These are phyloP conservation scores for Gadus chalcogrammus DNA, from an alignment of 2,113 vertebrate genomes.

Conservation along the genomic window DNA sequence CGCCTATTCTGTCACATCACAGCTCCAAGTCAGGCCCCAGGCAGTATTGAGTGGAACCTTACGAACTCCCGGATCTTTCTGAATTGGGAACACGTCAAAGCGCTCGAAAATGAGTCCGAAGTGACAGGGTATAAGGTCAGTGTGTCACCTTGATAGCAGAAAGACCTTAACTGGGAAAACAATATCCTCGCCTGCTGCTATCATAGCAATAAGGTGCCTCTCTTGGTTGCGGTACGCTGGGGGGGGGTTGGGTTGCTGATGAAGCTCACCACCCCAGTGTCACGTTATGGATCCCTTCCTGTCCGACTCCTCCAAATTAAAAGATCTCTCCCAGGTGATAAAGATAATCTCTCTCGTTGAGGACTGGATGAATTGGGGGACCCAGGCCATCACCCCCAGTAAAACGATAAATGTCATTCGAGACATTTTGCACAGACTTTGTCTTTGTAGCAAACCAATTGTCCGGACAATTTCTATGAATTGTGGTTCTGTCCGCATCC, in stretches of 20 bases:
- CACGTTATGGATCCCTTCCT: conserved; percentile 53
- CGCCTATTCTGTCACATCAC: conserved; percentile 48
- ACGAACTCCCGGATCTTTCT: conserved; percentile 86
- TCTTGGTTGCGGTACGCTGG: conserved; percentile 1
- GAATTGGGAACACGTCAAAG: conserved; percentile 89
- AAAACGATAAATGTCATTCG: neutral
- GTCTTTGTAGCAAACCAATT: too few species aligned
- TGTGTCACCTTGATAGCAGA: conserved; percentile 36
- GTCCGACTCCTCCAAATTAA: conserved; percentile 65
- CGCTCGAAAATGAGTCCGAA: conserved; percentile 87
- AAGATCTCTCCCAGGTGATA: conserved; percentile 62
- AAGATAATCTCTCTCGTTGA: conserved; percentile 31
- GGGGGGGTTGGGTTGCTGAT: conserved; percentile 19
- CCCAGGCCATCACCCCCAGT: neutral
- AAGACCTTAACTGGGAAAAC: conserved; percentile 41
- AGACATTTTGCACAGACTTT: too few species aligned
- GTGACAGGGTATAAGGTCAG: conserved; percentile 90
- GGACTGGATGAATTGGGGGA: conserved; percentile 18
- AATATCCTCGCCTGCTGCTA: conserved; percentile 47
- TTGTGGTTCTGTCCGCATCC: too few species aligned
- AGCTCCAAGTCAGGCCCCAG: conserved; percentile 84
- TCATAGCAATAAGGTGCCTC: conserved; percentile 53
- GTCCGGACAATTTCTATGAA: too few species aligned
- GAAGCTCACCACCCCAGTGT: conserved; percentile 44
- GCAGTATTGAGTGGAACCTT: conserved; percentile 85